A percentile compares a stretch with the other conserved stretches of the same genome.
These are phyloP conservation scores for Sorex araneus DNA, from an alignment of 2,113 vertebrate genomes.

Conservation along the genomic window DNA sequence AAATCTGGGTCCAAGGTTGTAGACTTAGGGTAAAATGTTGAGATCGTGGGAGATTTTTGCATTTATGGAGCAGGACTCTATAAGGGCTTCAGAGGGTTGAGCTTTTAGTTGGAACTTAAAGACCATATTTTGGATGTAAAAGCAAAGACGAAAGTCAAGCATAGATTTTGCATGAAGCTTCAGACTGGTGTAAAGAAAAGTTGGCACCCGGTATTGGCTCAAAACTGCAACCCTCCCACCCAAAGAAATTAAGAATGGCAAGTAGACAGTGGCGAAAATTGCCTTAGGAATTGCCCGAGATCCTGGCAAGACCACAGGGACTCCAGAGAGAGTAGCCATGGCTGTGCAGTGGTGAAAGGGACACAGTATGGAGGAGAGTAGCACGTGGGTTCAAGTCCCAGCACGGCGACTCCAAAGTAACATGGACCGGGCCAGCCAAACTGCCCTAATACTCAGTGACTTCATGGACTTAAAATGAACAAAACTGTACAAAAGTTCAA, in stretches of 20 bases:
- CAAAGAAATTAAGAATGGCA: neutral
- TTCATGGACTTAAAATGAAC: neutral
- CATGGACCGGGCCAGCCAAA: neutral
- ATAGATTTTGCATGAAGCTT: neutral
- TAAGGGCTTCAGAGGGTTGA: neutral
- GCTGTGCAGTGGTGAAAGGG: neutral
- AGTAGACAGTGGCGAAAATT: neutral
- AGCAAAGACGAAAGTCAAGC: neutral
- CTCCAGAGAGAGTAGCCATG: neutral
- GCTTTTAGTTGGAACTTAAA: neutral
- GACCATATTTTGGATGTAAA: neutral
- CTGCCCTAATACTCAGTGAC: neutral
- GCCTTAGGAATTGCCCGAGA: neutral
- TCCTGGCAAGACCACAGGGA: neutral
- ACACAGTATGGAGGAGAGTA: neutral
- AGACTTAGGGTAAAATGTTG: neutral
- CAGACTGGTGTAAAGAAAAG: neutral
- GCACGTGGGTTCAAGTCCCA: neutral
- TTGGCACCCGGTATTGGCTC: neutral
- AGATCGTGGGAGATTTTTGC: neutral
- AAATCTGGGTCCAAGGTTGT: neutral
- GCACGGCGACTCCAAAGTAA: neutral
- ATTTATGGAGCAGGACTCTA: neutral
- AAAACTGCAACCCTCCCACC: neutral
- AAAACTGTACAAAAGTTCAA: neutral